Percentiles rank a stretch among this genome's conserved stretches.
Evolutionary conservation across 2,888 invertebrate genomes (phyloP).

Genomic region (Orthonevra nobilis): DNA sequence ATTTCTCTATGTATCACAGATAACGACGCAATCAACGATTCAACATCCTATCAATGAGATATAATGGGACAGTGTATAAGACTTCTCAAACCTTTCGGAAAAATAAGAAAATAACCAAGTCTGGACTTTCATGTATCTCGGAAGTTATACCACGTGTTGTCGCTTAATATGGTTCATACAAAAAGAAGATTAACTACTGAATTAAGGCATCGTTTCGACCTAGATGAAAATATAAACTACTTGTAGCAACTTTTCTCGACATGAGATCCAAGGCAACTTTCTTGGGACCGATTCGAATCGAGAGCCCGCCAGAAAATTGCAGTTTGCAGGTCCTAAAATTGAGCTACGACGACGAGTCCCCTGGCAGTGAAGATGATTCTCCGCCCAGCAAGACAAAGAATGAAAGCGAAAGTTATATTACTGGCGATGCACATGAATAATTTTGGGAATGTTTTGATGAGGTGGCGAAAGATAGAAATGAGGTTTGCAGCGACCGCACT

Average conservation of each 20-base stretch:
- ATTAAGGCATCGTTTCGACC: not conserved
- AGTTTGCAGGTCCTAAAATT: conserved; percentile 3
- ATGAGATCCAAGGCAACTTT: conserved; percentile 71
- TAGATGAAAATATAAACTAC: conserved; percentile 12
- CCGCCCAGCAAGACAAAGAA: conserved; percentile 2
- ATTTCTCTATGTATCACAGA: conserved; percentile 27
- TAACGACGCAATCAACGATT: conserved; percentile 41
- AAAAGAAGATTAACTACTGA: conserved; percentile 53
- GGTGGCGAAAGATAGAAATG: not conserved
- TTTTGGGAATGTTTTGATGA: conserved; percentile 8
- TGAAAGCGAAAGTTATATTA: not conserved
- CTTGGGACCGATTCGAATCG: conserved; percentile 29
- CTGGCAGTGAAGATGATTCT: not conserved
- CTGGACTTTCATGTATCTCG: conserved; percentile 66
- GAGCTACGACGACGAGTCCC: conserved; percentile 64
- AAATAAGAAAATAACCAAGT: conserved; percentile 71
- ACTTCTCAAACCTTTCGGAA: conserved; percentile 71
- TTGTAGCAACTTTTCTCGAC: conserved; percentile 37
- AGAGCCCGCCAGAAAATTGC: conserved; percentile 27
- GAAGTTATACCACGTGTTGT: conserved; percentile 71
- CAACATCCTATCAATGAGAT: conserved; percentile 35
- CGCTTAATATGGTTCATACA: conserved; percentile 40
- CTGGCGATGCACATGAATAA: not conserved
- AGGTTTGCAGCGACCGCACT: conserved; percentile 15
- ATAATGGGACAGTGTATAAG: conserved; percentile 40